Evolutionary conservation across 2,113 vertebrate species (phyloP).

Genomic region (Chamaetylas fuelleborni): DNA sequence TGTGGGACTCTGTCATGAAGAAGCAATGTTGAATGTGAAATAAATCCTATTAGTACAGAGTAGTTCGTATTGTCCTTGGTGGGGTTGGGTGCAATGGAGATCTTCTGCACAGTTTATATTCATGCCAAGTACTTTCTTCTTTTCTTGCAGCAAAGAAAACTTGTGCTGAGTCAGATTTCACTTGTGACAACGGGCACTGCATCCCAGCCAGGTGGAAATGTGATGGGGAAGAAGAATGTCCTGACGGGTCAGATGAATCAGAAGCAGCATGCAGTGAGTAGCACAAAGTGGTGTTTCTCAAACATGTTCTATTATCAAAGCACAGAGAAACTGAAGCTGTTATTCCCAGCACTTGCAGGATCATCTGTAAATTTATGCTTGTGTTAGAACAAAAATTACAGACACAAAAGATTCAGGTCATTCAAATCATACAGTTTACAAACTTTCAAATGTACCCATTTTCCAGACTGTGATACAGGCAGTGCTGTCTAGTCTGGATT

Average conservation of each 20-base stretch:
- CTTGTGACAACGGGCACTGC: slow-evolving; percentile 93
- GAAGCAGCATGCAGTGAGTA: slow-evolving; percentile 92
- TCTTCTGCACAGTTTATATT: background rate
- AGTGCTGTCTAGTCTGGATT: background rate
- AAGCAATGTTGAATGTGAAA: background rate
- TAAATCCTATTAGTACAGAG: background rate
- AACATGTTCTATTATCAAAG: background rate
- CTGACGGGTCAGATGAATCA: slow-evolving; percentile 90
- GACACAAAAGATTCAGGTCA: background rate
- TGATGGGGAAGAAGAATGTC: slow-evolving; percentile 92
- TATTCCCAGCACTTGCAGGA: background rate
- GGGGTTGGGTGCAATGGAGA: background rate
- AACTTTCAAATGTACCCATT: background rate
- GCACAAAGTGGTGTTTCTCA: background rate
- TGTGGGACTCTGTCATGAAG: background rate
- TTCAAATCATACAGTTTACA: background rate
- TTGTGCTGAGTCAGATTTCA: slow-evolving; percentile 89
- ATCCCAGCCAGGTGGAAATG: slow-evolving; percentile 92
- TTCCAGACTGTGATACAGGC: background rate
- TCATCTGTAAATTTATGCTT: background rate
- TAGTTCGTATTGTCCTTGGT: fast-evolving
- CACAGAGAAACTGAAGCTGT: background rate
- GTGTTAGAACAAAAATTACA: background rate
- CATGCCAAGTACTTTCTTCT: background rate
- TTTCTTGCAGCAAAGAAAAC: slow-evolving; percentile 87